Evolutionary conservation across 37 sponge, comb jelly and placozoan genomes (phyloP).

Genomic region (Theonella swinhoei): DNA sequence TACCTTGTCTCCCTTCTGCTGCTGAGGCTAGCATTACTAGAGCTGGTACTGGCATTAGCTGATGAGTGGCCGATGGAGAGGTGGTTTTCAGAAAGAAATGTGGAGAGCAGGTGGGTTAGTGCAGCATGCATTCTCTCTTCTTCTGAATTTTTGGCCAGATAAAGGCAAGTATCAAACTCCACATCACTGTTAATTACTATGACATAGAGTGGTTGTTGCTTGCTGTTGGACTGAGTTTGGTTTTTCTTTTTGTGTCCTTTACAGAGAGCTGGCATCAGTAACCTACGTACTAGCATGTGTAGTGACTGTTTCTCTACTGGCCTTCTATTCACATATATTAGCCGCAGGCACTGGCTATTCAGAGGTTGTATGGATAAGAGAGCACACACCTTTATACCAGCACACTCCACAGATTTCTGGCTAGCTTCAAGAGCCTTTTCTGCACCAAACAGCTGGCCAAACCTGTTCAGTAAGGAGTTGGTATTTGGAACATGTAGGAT

Average conservation of each 20-base stretch:
- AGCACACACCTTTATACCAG: slow-evolving; percentile 31
- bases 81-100: not conserved
- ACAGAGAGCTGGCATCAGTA: not conserved
- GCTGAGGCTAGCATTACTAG: not conserved
- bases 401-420: not conserved
- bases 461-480: slow-evolving; percentile 25
- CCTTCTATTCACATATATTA: slow-evolving; percentile 69
- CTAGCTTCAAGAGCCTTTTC: slow-evolving; percentile 14
- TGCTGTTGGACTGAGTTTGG: too few relatives aligned
- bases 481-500: slow-evolving; percentile 42
- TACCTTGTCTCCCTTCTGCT: not conserved
- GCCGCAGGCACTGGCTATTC: slow-evolving; percentile 54
- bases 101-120: not conserved
- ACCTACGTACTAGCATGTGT: slow-evolving; percentile 38
- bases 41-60: not conserved
- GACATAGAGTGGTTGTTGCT: not conserved
- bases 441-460: slow-evolving; percentile 42
- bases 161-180: not conserved
- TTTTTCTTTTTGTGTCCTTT: not conserved
- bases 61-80: not conserved
- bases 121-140: not conserved
- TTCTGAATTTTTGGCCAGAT: not conserved
- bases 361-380: slow-evolving; percentile 46
- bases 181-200: not conserved
- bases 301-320: slow-evolving; percentile 56